phyloP scores from a whole-genome alignment of 2,113 vertebrate genomes.

The Edolisoma coerulescens region DNA sequence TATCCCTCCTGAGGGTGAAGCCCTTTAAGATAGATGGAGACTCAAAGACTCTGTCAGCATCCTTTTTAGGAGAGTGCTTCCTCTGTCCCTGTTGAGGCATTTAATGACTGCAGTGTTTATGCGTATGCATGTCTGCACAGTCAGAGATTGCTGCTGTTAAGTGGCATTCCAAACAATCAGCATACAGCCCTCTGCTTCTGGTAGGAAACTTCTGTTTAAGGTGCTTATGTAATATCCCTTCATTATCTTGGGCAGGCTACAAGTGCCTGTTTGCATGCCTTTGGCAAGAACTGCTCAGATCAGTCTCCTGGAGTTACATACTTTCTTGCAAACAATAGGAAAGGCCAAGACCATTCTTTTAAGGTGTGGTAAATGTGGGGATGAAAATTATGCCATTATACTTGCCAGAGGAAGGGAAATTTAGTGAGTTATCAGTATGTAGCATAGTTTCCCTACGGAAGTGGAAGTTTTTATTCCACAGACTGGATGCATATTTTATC shows the following conservation, averaged over 20 bases:
- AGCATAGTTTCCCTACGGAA: background rate
- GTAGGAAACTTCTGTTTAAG: background rate
- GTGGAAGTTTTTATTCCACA: background rate
- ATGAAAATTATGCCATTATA: background rate
- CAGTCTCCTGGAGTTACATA: background rate
- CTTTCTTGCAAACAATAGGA: background rate
- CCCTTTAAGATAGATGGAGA: background rate
- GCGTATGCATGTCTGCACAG: background rate
- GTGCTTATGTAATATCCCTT: background rate
- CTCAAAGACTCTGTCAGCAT: background rate
- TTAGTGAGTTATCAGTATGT: background rate
- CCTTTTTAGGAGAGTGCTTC: background rate
- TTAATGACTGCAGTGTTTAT: background rate
- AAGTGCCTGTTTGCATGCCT: background rate
- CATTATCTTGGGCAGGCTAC: background rate
- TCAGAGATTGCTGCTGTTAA: background rate
- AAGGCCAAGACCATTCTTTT: background rate
- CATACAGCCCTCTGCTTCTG: background rate
- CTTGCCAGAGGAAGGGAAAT: background rate
- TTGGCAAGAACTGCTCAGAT: background rate
- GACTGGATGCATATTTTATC: background rate
- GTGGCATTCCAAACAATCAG: background rate
- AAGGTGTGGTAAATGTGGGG: background rate
- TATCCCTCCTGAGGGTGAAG: background rate
- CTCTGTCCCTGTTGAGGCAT: background rate